Conservation (phyloP, 2,113 vertebrate species). For the Tenebrosternarchus preto region DNA sequence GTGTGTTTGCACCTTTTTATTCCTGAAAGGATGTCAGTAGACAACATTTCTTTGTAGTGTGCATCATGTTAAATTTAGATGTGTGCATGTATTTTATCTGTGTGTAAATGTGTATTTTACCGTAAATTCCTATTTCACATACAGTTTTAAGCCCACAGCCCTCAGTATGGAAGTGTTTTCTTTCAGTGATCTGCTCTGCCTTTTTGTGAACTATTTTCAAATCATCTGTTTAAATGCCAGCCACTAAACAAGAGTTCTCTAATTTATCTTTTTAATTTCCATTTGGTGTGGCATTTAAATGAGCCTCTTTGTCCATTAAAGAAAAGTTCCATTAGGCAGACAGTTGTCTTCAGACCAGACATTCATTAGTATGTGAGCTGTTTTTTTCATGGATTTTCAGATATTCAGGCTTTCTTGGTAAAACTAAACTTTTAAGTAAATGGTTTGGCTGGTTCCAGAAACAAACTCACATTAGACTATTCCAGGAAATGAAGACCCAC, state of each 20-base stretch:
- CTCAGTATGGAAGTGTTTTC: neutral
- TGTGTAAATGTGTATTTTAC: neutral
- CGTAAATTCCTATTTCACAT: neutral
- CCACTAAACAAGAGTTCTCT: conserved; percentile 20
- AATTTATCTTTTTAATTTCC: conserved; percentile 35
- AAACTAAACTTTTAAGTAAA: neutral
- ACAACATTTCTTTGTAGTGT: conserved; percentile 22
- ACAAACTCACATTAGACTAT: neutral
- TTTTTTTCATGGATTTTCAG: conserved; percentile 27
- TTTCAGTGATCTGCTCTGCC: neutral
- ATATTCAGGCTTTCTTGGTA: conserved; percentile 11
- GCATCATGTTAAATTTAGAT: conserved; percentile 1
- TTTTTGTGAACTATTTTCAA: conserved; percentile 7
- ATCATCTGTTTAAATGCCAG: conserved; percentile 29
- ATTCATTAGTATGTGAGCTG: conserved; percentile 26
- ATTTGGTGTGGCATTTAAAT: conserved; percentile 14
- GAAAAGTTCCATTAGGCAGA: conserved; percentile 8
- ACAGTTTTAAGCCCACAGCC: neutral
- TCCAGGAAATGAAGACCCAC: neutral
- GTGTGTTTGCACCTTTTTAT: neutral
- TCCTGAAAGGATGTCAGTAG: neutral
- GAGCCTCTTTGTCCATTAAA: conserved; percentile 22
- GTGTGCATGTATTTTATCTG: neutral
- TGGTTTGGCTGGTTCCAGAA: neutral
- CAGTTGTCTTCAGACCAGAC: conserved; percentile 6